These are phyloP conservation scores for Falcaria lacertinaria DNA, from an alignment of 2,888 invertebrate species.

Conservation along the genomic window DNA sequence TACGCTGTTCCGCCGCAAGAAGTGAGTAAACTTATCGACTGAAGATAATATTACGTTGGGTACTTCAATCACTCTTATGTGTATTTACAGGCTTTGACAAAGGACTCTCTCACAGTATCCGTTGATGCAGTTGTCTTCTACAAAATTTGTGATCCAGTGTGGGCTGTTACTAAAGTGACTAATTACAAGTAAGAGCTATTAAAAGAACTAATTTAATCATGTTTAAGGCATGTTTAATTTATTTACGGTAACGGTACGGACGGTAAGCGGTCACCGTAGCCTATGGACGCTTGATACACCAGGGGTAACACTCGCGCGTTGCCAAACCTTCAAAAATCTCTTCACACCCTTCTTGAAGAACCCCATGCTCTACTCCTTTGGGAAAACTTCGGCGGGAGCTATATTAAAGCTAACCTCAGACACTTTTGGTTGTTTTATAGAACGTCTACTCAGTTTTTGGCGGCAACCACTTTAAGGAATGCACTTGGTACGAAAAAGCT, in stretches of 20 bases:
- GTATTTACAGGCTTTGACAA: slow-evolving; percentile 42
- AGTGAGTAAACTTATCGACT: slow-evolving; percentile 63
- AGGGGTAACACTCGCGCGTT: too few relatives aligned
- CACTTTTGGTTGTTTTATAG: slow-evolving; percentile 50
- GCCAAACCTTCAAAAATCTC: too few relatives aligned
- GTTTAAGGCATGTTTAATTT: too few relatives aligned
- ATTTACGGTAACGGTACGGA: too few relatives aligned
- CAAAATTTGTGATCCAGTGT: slow-evolving; percentile 84
- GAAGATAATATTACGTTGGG: too few relatives aligned
- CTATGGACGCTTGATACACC: too few relatives aligned
- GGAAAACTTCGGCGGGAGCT: too few relatives aligned
- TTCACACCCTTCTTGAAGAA: too few relatives aligned
- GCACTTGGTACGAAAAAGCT: slow-evolving; percentile 93
- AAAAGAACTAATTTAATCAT: too few relatives aligned
- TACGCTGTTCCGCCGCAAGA: slow-evolving; percentile 97
- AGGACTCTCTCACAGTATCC: slow-evolving; percentile 93
- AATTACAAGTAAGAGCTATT: slow-evolving; percentile 45
- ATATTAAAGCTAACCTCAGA: too few relatives aligned
- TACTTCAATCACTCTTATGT: not conserved
- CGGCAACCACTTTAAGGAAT: slow-evolving; percentile 89
- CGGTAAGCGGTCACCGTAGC: too few relatives aligned
- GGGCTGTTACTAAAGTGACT: slow-evolving; percentile 78
- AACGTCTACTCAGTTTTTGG: slow-evolving; percentile 86
- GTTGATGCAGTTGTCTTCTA: slow-evolving; percentile 93
- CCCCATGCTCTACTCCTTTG: too few relatives aligned